Evolutionary conservation across 2,113 vertebrate genomes (phyloP).

Genomic region (Embiotoca jacksoni): DNA sequence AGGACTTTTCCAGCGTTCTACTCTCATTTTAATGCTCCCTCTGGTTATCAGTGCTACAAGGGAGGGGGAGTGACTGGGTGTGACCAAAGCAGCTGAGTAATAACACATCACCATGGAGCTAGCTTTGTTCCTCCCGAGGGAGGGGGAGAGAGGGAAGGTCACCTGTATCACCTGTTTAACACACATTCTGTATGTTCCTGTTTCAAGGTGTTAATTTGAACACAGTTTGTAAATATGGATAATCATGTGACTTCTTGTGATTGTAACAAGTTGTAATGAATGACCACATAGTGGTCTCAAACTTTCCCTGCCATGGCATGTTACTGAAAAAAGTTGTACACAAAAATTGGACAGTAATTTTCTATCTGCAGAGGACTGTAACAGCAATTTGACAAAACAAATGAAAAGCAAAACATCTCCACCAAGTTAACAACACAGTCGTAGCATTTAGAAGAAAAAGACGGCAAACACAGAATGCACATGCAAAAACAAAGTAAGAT

Average conservation of each 20-base stretch:
- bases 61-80: constrained; percentile 65
- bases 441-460: no score
- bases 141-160: constrained; percentile 21
- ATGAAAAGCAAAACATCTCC: no score
- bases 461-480: no score
- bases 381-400: no score
- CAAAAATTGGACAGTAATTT: no score
- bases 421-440: no score
- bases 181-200: neutral
- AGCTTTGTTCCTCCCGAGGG: constrained; percentile 31
- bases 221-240: neutral
- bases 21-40: constrained; percentile 37
- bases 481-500: no score
- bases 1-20: constrained; percentile 19
- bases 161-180: constrained; percentile 26
- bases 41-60: constrained; percentile 38
- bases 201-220: constrained; percentile 2
- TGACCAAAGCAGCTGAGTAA: constrained; percentile 50
- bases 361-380: no score
- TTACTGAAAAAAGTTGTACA: no score
- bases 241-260: neutral
- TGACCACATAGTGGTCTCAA: no score
- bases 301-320: no score
- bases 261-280: no score
- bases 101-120: constrained; percentile 69